A percentile compares a stretch with the other conserved stretches of the same genome.
Evolutionary conservation across 1,140 invertebrate species (phyloP).

Genomic region (Stegodyphus dumicola): DNA sequence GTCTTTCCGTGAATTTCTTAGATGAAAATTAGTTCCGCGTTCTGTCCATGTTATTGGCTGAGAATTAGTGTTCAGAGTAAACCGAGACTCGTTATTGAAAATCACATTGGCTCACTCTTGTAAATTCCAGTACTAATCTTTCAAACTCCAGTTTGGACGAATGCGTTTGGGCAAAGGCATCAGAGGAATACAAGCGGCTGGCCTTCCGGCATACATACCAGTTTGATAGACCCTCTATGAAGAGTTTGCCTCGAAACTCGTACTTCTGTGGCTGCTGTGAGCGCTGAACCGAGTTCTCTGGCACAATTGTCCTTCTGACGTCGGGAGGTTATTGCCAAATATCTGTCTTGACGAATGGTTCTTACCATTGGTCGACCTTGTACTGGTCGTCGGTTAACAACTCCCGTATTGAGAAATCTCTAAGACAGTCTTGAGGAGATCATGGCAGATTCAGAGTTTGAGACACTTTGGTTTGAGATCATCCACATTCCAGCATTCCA

Average conservation of each 20-base stretch:
- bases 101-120: neutral
- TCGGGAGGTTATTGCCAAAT: neutral
- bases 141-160: neutral
- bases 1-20: neutral
- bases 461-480: neutral
- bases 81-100: neutral
- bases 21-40: neutral
- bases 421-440: neutral
- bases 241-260: neutral
- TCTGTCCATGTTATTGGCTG: neutral
- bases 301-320: neutral
- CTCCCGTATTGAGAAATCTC: neutral
- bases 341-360: neutral
- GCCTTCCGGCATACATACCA: neutral
- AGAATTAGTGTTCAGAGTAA: neutral
- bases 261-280: neutral
- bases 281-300: neutral
- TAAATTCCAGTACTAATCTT: neutral
- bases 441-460: neutral
- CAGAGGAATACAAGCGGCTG: neutral
- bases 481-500: neutral
- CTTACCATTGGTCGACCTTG: neutral
- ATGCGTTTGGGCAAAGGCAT: neutral
- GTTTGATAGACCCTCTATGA: neutral
- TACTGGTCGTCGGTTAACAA: neutral